phyloP scores from a whole-genome alignment of 2,797 vertebrate species.

The Enteromius argenteus region DNA sequence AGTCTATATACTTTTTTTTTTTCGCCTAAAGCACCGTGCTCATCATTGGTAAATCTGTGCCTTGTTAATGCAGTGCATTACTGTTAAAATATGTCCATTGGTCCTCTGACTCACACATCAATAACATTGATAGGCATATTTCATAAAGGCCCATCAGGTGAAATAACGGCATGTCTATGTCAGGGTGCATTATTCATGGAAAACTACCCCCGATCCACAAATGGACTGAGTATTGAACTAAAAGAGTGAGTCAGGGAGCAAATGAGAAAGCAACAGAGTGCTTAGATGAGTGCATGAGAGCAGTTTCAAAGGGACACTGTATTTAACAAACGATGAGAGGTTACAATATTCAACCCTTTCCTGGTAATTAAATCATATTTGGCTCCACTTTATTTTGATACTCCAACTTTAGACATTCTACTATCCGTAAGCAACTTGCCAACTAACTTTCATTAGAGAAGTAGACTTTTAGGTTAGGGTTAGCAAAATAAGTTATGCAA shows the following conservation, averaged over 20 bases:
- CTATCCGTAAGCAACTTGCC: not conserved
- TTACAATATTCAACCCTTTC: not conserved
- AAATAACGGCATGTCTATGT: constrained; percentile 42
- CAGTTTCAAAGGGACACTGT: not conserved
- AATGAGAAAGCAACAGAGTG: not conserved
- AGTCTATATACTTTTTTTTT: not conserved
- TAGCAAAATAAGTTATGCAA: no score
- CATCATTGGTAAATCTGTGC: not conserved
- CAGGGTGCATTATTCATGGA: constrained; percentile 55
- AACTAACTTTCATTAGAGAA: not conserved
- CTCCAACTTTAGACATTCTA: not conserved
- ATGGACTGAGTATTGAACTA: constrained; percentile 51
- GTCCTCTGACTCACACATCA: constrained; percentile 28
- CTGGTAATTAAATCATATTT: not conserved
- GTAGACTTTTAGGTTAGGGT: no score
- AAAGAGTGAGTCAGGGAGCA: constrained; percentile 2
- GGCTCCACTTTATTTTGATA: not conserved
- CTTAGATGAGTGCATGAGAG: not conserved
- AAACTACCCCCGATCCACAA: constrained; percentile 42
- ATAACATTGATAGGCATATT: constrained; percentile 55
- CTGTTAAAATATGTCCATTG: constrained; percentile 1
- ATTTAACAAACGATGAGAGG: not conserved
- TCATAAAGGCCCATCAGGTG: constrained; percentile 47
- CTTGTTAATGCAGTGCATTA: constrained; percentile 17
- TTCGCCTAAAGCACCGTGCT: not conserved